phyloP scores from a whole-genome alignment of 2,888 invertebrate genomes.

The Eilema caniola region DNA sequence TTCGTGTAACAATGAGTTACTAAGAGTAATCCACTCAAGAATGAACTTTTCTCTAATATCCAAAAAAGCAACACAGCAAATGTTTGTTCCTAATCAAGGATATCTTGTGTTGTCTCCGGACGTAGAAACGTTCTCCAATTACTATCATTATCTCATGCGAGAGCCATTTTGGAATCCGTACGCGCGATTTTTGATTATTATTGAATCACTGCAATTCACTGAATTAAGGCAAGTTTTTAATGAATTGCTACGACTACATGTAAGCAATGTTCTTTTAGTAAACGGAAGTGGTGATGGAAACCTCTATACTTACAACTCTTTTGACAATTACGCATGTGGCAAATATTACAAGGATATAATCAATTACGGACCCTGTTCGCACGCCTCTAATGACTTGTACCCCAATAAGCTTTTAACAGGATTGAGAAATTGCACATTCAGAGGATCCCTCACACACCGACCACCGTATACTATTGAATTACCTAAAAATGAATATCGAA shows the following conservation, averaged over 20 bases:
- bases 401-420: conserved; percentile 58
- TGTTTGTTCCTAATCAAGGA: conserved; percentile 33
- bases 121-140: background rate
- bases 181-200: conserved; percentile 57
- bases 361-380: conserved; percentile 60
- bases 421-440: conserved; percentile 65
- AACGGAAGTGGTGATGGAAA: conserved; percentile 54
- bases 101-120: conserved; percentile 25
- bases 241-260: conserved; percentile 53
- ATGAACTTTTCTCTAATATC: conserved; percentile 23
- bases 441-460: conserved; percentile 52
- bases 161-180: conserved; percentile 64
- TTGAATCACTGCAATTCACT: conserved; percentile 41
- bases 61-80: conserved; percentile 19
- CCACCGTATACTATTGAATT: conserved; percentile 58
- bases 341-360: conserved; percentile 61
- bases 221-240: conserved; percentile 59
- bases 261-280: conserved; percentile 58
- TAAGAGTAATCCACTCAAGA: conserved; percentile 29
- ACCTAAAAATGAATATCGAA: conserved; percentile 11
- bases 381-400: conserved; percentile 48
- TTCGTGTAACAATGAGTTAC: conserved; percentile 19
- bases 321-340: conserved; percentile 70
- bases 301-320: conserved; percentile 70
- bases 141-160: conserved; percentile 37